Evolutionary conservation across 2,888 invertebrate species (phyloP), one percentile per base, ranked within the genome.

Genomic region (Megastigmus dorsalis): DNA sequence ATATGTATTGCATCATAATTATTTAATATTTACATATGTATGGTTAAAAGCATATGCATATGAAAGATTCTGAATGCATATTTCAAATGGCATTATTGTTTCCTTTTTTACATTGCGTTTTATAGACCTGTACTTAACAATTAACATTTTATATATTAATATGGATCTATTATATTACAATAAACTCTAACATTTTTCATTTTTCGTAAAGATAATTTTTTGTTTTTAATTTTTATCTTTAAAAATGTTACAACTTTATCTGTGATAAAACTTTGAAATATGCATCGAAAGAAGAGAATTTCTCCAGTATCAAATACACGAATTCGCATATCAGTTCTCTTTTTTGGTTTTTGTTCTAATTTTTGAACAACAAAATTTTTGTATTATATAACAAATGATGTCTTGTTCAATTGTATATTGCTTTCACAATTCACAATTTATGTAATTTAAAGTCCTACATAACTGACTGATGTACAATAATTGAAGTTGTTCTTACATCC

Each of bases 1-100:
- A 71, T 52, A 62, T 77, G 67, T 76, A 74, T 76, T 74, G 55
- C 57, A 52, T 67, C 28, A 52, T 52, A 63, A 43, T 26, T 68
- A 26, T 18, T 68, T 57, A 52, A 63, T 74, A 74, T 67, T 60
- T 76, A 70, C 68, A 74, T 74, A 57, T 50, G 30, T 66, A 70
- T 69, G 45, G 26, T 67, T 52, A 54, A 63, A 65, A 67, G 43
- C 43, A 48, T 73, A 62, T 52, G 54, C 67, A 67, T 60, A 48
- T 41, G 41, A 68, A 68, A 66, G 41, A 41, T 41, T 68, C 45
- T 50, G 9, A 48, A 73, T 67, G 54, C 52, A 73, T 60, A 67
- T 54, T 13, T 73, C 60, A 20, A 68, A 74, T 63, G 68, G 68
- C 67, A 41, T 66, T 66, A 59, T 20, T 36, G 23, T 55, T 69